A percentile compares a stretch with the other conserved stretches of the same genome.
Conservation (phyloP, 2,113 vertebrate species). For the Esox niger region DNA sequence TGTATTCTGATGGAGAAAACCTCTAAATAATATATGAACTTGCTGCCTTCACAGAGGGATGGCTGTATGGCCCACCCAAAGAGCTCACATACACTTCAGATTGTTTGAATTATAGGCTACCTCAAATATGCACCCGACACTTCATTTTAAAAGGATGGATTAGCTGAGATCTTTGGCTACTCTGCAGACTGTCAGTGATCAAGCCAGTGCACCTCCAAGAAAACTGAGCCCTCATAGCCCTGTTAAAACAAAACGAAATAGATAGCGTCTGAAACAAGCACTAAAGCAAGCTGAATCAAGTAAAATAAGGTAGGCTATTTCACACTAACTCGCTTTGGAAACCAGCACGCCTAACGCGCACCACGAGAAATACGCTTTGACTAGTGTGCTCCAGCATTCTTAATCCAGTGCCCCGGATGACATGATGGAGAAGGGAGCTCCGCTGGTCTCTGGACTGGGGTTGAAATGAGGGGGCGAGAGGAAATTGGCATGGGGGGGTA, state of each 20-base stretch:
- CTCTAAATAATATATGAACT: conserved; percentile 79
- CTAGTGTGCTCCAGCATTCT: conserved; percentile 33
- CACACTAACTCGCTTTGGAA: conserved; percentile 28
- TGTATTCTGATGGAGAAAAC: conserved; percentile 68
- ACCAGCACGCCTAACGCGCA: conserved; percentile 36
- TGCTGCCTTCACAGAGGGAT: conserved; percentile 61
- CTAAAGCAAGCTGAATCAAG: conserved; percentile 40
- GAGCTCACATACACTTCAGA: background rate
- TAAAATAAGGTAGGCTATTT: conserved; percentile 22
- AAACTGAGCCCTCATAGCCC: too few species aligned
- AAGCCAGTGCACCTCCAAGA: too few species aligned
- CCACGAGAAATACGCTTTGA: conserved; percentile 32
- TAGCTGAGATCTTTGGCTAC: too few species aligned
- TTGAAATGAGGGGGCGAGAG: conserved; percentile 48
- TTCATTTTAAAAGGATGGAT: too few species aligned
- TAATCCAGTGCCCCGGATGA: conserved; percentile 53
- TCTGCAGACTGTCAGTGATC: too few species aligned
- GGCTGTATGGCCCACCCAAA: too few species aligned
- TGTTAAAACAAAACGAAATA: too few species aligned
- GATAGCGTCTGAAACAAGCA: too few species aligned
- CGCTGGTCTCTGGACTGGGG: conserved; percentile 35
- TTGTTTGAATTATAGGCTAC: too few species aligned
- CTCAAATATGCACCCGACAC: too few species aligned
- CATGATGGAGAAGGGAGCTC: conserved; percentile 35
- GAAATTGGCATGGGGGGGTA: conserved; percentile 58